Conservation (phyloP, 2,888 invertebrate genomes). For the Beris morrisii region DNA sequence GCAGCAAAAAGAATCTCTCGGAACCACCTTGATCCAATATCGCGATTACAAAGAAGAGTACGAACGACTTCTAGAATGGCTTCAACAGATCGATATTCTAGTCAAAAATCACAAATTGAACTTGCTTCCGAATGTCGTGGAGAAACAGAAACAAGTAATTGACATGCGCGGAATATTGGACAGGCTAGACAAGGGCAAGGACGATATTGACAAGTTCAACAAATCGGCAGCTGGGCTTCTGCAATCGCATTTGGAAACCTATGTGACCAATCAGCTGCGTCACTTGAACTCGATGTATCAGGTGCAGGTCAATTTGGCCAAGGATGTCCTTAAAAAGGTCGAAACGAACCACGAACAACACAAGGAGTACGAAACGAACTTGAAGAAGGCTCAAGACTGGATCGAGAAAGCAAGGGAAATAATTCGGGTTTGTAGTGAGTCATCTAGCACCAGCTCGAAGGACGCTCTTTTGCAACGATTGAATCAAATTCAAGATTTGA, state of each 20-base stretch:
- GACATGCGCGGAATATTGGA: slow-evolving; percentile 78
- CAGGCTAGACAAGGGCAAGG: slow-evolving; percentile 74
- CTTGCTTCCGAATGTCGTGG: slow-evolving; percentile 73
- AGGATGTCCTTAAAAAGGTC: slow-evolving; percentile 87
- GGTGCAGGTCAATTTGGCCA: slow-evolving; percentile 83
- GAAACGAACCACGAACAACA: slow-evolving; percentile 87
- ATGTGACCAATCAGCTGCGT: slow-evolving; percentile 83
- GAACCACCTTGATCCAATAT: slow-evolving; percentile 80
- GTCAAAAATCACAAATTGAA: slow-evolving; percentile 89
- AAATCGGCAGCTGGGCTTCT: slow-evolving; percentile 74
- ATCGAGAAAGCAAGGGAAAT: slow-evolving; percentile 83
- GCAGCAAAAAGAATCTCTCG: slow-evolving; percentile 81
- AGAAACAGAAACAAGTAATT: slow-evolving; percentile 82
- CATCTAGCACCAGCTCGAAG: slow-evolving; percentile 75
- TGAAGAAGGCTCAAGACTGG: slow-evolving; percentile 78
- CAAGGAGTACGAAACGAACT: slow-evolving; percentile 74
- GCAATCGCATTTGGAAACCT: slow-evolving; percentile 82
- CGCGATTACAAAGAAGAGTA: slow-evolving; percentile 91
- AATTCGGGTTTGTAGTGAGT: slow-evolving; percentile 77
- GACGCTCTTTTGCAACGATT: slow-evolving; percentile 81
- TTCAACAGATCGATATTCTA: slow-evolving; percentile 88
- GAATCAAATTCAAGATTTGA: slow-evolving; percentile 76
- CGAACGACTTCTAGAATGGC: slow-evolving; percentile 87
- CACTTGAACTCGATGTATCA: slow-evolving; percentile 87
- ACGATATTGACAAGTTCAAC: slow-evolving; percentile 81